Evolutionary conservation across 2,797 vertebrate species (phyloP).

Genomic region (Luscinia megarhynchos): DNA sequence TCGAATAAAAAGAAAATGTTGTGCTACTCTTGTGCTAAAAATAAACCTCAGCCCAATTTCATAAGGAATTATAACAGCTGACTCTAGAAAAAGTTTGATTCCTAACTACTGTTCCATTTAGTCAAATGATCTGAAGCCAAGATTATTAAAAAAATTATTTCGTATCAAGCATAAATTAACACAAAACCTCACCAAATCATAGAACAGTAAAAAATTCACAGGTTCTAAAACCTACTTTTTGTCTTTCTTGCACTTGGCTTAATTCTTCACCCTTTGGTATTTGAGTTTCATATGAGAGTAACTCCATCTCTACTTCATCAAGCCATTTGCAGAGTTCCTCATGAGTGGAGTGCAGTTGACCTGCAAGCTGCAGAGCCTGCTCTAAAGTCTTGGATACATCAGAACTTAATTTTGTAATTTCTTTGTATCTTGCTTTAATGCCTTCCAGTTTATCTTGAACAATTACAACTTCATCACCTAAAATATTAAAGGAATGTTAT

Average conservation of each 20-base stretch:
- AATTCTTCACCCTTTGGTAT: conserved; percentile 83
- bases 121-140: neutral
- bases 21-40: conserved; percentile 20
- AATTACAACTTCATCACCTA: conserved; percentile 96
- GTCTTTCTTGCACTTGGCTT: conserved; percentile 83
- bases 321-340: conserved; percentile 88
- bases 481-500: conserved; percentile 62
- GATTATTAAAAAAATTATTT: neutral
- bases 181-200: neutral
- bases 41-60: conserved; percentile 8
- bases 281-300: conserved; percentile 81
- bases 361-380: conserved; percentile 85
- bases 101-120: conserved; percentile 20
- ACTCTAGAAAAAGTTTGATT: neutral
- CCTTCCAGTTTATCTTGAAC: conserved; percentile 97
- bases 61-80: neutral
- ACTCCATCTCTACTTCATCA: conserved; percentile 84
- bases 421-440: conserved; percentile 92
- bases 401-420: conserved; percentile 88
- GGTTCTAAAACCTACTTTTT: conserved; percentile 82
- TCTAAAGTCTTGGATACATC: conserved; percentile 88
- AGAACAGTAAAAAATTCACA: neutral
- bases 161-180: neutral
- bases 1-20: neutral
- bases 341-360: conserved; percentile 82